Evolutionary conservation across 2,888 invertebrate genomes (phyloP).

Genomic region (Carcina quercana): DNA sequence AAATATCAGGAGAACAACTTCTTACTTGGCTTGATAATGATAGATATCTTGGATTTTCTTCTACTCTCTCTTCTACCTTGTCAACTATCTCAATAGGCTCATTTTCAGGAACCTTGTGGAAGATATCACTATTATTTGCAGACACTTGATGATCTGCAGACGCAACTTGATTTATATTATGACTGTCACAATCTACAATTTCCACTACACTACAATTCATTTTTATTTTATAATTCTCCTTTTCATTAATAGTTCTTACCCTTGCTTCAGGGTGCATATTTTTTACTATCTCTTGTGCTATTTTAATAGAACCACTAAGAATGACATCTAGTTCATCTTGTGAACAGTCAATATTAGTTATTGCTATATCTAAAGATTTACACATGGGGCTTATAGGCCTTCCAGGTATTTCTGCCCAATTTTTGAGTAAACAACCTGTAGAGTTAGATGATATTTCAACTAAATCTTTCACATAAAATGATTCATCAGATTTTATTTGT

Average conservation of each 20-base stretch:
- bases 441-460: constrained; percentile 49
- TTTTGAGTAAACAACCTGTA: constrained; percentile 69
- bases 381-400: constrained; percentile 71
- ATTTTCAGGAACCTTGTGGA: too few species aligned
- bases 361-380: constrained; percentile 26
- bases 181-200: constrained; percentile 3
- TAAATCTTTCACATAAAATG: constrained; percentile 63
- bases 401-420: constrained; percentile 78
- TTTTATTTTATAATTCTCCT: neutral
- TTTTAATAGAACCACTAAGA: constrained; percentile 44
- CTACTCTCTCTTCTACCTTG: too few species aligned
- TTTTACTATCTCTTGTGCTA: constrained; percentile 23
- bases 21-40: constrained; percentile 21
- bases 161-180: too few species aligned
- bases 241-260: neutral
- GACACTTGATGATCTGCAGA: too few species aligned
- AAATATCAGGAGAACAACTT: constrained; percentile 61
- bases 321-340: constrained; percentile 50
- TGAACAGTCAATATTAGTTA: constrained; percentile 44
- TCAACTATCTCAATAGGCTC: too few species aligned
- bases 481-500: constrained; percentile 31
- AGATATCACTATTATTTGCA: too few species aligned
- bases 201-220: constrained; percentile 1
- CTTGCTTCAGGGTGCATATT: constrained; percentile 2
- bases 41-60: constrained; percentile 8